Conservation (phyloP, 2,113 vertebrate genomes). For the Elephantulus edwardii region DNA sequence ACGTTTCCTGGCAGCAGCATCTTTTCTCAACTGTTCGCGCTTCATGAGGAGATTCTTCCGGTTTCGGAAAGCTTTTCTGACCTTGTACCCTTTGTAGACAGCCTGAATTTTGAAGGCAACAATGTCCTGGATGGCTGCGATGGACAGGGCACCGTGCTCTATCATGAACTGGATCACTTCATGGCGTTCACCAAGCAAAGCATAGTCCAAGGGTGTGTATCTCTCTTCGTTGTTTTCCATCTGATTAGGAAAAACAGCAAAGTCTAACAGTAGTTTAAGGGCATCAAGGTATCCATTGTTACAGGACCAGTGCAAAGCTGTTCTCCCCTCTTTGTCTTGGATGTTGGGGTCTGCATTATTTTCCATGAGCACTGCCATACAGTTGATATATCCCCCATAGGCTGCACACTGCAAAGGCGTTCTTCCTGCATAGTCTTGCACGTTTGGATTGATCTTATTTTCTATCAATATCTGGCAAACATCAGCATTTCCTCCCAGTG, state of each 20-base stretch:
- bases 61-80: slow-evolving; percentile 94
- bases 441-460: slow-evolving; percentile 96
- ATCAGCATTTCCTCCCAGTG: slow-evolving; percentile 96
- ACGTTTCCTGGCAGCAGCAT: slow-evolving; percentile 96
- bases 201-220: slow-evolving; percentile 97
- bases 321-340: slow-evolving; percentile 97
- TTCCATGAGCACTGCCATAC: slow-evolving; percentile 98
- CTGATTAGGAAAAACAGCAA: slow-evolving; percentile 96
- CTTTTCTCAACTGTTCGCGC: slow-evolving; percentile 97
- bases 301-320: slow-evolving; percentile 98
- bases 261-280: slow-evolving; percentile 95
- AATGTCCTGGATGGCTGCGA: slow-evolving; percentile 98
- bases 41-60: slow-evolving; percentile 98
- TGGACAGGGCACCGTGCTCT: slow-evolving; percentile 95
- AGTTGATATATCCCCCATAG: slow-evolving; percentile 98
- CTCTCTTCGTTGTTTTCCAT: slow-evolving; percentile 99
- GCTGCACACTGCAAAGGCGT: slow-evolving; percentile 97
- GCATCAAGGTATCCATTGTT: slow-evolving; percentile 99
- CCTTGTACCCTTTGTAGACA: slow-evolving; percentile 97
- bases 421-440: slow-evolving; percentile 95
- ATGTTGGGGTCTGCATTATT: slow-evolving; percentile 97
- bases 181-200: slow-evolving; percentile 95
- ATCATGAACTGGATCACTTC: slow-evolving; percentile 99
- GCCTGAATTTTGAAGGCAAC: slow-evolving; percentile 98
- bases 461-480: slow-evolving; percentile 98